phyloP scores from a whole-genome alignment of 1,140 invertebrate species.

The Drosophila oshimai region DNA sequence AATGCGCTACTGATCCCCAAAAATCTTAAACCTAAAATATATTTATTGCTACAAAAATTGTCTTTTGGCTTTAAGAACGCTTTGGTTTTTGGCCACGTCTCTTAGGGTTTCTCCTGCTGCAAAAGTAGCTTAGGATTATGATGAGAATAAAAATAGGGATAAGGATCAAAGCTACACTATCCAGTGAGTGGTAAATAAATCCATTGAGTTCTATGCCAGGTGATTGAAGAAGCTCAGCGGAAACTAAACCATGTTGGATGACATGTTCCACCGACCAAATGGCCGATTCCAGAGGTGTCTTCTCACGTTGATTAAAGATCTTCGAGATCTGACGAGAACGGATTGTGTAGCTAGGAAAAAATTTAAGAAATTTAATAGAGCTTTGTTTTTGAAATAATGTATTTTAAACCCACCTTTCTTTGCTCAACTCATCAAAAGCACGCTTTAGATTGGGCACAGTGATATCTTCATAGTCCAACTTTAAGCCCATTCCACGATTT shows the following conservation, averaged over 20 bases:
- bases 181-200: slow-evolving; percentile 74
- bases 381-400: neutral
- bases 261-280: slow-evolving; percentile 89
- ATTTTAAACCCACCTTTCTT: slow-evolving; percentile 29
- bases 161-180: slow-evolving; percentile 42
- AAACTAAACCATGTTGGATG: slow-evolving; percentile 82
- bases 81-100: slow-evolving; percentile 9
- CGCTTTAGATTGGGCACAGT: slow-evolving; percentile 8
- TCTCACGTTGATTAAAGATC: slow-evolving; percentile 86
- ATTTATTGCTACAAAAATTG: neutral
- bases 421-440: slow-evolving; percentile 35
- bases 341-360: slow-evolving; percentile 80
- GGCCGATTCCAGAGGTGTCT: slow-evolving; percentile 85
- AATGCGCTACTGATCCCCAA: slow-evolving; percentile 38
- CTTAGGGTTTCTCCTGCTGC: neutral
- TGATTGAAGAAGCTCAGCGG: slow-evolving; percentile 83
- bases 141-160: neutral
- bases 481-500: slow-evolving; percentile 85
- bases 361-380: neutral
- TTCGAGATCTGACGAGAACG: slow-evolving; percentile 84
- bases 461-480: slow-evolving; percentile 83
- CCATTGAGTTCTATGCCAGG: slow-evolving; percentile 81
- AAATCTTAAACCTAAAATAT: slow-evolving; percentile 3
- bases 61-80: slow-evolving; percentile 1
- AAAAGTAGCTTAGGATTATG: neutral